Percentiles rank a stretch among this genome's conserved stretches.
Conservation (phyloP, 2,113 vertebrate species). For the Alces alces region DNA sequence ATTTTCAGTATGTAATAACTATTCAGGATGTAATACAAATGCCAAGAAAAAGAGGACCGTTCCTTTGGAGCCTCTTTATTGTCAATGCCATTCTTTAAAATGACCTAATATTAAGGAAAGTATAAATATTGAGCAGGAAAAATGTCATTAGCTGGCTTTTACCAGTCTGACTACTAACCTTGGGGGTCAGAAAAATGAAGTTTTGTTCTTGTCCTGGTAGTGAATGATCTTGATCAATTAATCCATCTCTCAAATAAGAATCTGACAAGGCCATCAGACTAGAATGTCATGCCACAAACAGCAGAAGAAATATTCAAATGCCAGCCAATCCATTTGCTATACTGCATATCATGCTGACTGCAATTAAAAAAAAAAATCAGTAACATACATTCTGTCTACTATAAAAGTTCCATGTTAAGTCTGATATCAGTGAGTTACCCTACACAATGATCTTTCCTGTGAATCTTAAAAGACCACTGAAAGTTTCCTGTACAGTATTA, state of each 20-base stretch:
- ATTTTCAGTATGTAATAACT: background rate
- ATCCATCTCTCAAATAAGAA: background rate
- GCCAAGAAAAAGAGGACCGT: background rate
- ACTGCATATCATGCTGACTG: background rate
- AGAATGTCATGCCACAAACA: background rate
- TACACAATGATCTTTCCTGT: background rate
- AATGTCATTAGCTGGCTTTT: background rate
- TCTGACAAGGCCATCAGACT: background rate
- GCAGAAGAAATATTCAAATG: background rate
- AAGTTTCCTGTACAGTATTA: background rate
- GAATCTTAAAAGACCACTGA: background rate
- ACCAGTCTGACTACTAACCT: background rate
- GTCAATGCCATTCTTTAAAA: background rate
- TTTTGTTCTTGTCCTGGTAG: background rate
- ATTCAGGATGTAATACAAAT: background rate
- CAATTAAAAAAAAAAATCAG: background rate
- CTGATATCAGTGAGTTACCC: background rate
- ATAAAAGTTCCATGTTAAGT: background rate
- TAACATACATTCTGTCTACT: background rate
- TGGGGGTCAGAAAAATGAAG: background rate
- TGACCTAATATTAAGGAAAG: background rate
- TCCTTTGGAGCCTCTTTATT: background rate
- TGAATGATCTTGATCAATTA: background rate
- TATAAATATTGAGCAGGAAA: background rate
- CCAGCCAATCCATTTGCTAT: background rate